phyloP scores from a whole-genome alignment of 2,797 vertebrate species.

The Halcyon smyrnensis region DNA sequence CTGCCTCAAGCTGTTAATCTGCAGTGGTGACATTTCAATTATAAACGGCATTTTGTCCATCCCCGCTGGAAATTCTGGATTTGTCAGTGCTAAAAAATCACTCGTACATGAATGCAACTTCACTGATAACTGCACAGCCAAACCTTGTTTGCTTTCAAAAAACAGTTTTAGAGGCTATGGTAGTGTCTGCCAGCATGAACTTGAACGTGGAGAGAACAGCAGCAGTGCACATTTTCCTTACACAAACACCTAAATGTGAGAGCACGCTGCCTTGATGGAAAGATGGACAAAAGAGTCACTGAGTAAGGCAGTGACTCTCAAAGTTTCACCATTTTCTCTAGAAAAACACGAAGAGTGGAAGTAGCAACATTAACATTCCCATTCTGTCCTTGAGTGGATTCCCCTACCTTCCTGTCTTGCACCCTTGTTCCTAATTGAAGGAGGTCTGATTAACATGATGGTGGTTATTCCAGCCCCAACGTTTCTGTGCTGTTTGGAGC shows the following conservation, averaged over 20 bases:
- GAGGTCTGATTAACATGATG: not conserved
- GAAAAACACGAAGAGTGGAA: not conserved
- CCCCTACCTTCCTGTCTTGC: not conserved
- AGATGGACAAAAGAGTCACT: not conserved
- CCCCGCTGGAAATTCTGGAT: constrained; percentile 49
- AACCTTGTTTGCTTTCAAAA: not conserved
- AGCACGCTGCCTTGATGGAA: not conserved
- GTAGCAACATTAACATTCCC: not conserved
- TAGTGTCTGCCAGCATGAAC: not conserved
- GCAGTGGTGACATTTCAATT: constrained; percentile 61
- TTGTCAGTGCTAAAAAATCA: constrained; percentile 31
- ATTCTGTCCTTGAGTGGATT: not conserved
- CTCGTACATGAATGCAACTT: not conserved
- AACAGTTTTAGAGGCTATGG: not conserved
- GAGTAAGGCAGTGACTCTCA: not conserved
- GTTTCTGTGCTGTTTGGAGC: not conserved
- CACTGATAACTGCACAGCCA: not conserved
- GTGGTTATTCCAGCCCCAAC: not conserved
- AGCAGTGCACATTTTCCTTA: not conserved
- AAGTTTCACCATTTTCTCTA: not conserved
- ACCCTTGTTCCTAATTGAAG: not conserved
- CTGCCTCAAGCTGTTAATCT: constrained; percentile 62
- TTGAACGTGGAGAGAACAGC: not conserved
- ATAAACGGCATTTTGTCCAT: constrained; percentile 44
- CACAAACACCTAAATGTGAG: not conserved